Evolutionary conservation across 2,113 vertebrate genomes (phyloP), one percentile per base, ranked within the genome.

Genomic region (Turnix velox): DNA sequence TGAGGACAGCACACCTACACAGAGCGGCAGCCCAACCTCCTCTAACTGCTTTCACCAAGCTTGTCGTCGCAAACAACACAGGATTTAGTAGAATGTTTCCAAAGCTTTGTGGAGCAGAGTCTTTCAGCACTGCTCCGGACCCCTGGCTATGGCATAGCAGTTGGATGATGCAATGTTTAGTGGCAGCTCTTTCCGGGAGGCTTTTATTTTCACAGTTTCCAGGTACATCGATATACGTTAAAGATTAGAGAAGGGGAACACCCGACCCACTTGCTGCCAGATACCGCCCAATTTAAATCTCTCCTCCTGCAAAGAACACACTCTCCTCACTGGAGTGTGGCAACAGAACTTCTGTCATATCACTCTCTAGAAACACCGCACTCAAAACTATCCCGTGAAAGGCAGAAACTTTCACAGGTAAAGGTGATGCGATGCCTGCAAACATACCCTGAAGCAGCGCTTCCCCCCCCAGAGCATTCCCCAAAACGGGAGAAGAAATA

Each of bases 391-490:
- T 61, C 55, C 16, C 76, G 39, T 62, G 58, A 27, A 72, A 69
- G 14, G 35, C 42, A 40, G 49, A 46, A 62, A 18, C 37, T 94
- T 84, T 73, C 62, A 52, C 39, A 63, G 33, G 66, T 76, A 61
- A 65, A 66, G 1, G 6, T 14, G 46, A 25, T 9, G 1, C 0
- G 0, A 39, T 7, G 9, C 25, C 40, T 58, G 67, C 45, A 61
- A 76, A 75, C 27, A 12, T 3, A 51, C 22, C 39, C 61, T 18
- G 74, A 30, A 88, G 39, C 18, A 22, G 14, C 59, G 40, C 6
- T 66, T 55, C 55, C 68, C 55, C 68, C 51, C 39, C 1, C 1
- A 25, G 18, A 40, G 18, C 40, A 75, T 51, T 67, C 35, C 51
- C 22, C 9, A 14, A n/a, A 80, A 13, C 31, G 31, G 1, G 18